phyloP scores from a whole-genome alignment of 1,140 invertebrate species.

The Lycorma delicatula region DNA sequence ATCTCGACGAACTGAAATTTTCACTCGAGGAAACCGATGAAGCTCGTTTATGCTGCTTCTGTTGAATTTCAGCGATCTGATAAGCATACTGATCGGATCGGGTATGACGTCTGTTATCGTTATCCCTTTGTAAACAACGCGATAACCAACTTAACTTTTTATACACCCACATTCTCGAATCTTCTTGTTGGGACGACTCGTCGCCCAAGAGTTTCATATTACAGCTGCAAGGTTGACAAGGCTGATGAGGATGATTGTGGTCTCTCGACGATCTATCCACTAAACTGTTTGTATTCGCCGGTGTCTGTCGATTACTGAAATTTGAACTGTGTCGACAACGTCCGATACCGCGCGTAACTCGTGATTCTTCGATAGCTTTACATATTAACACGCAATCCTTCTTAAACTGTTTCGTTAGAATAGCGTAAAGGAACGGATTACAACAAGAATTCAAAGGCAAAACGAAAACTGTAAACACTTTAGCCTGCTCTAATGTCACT shows the following conservation, averaged over 20 bases:
- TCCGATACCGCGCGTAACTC: conserved; percentile 79
- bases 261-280: conserved; percentile 65
- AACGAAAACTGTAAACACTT: conserved; percentile 94
- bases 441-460: conserved; percentile 92
- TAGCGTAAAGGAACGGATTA: conserved; percentile 94
- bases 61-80: conserved; percentile 68
- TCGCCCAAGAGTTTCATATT: conserved; percentile 51
- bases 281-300: conserved; percentile 77
- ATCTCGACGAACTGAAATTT: conserved; percentile 75
- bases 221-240: conserved; percentile 56
- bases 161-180: conserved; percentile 39
- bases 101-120: conserved; percentile 33
- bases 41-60: conserved; percentile 62
- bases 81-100: conserved; percentile 64
- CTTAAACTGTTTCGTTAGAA: conserved; percentile 95
- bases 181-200: conserved; percentile 28
- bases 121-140: conserved; percentile 34
- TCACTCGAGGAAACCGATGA: conserved; percentile 80
- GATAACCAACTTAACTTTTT: conserved; percentile 39
- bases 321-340: conserved; percentile 77
- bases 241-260: conserved; percentile 40
- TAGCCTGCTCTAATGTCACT: conserved; percentile 89
- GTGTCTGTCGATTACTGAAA: conserved; percentile 80
- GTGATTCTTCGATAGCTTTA: conserved; percentile 85
- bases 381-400: conserved; percentile 95